Evolutionary conservation across 2,888 invertebrate species (phyloP).

Genomic region (Diabrotica balteata): DNA sequence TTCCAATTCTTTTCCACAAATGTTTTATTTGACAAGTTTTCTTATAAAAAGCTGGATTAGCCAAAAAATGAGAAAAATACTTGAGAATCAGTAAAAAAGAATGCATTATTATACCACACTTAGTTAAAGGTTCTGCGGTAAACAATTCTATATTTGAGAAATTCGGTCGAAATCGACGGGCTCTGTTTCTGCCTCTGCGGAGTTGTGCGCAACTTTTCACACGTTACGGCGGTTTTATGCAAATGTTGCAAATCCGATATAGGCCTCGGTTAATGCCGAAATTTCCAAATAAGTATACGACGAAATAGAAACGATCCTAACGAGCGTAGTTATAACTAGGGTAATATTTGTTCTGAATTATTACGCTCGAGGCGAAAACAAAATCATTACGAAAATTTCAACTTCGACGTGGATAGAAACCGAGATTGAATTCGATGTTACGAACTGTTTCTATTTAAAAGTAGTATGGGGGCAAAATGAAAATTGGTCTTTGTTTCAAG

Average conservation of each 20-base stretch:
- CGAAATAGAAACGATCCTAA: slow-evolving; percentile 28
- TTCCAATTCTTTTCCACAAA: no score
- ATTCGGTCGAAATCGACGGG: not conserved
- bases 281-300: slow-evolving; percentile 25
- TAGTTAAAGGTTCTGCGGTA: not conserved
- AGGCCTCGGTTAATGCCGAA: slow-evolving; percentile 20
- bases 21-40: no score
- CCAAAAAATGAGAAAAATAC: no score
- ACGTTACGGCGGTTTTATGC: slow-evolving; percentile 15
- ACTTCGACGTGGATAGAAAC: slow-evolving; percentile 13
- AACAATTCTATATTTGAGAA: slow-evolving; percentile 3
- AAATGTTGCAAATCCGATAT: slow-evolving; percentile 27
- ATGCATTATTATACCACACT: no score
- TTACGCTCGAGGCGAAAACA: slow-evolving; percentile 20
- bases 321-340: slow-evolving; percentile 29
- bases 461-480: not conserved
- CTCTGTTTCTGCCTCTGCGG: not conserved
- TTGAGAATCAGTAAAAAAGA: no score
- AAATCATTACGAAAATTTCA: slow-evolving; percentile 27
- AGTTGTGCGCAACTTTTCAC: slow-evolving; percentile 16
- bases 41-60: no score
- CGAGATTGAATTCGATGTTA: not conserved
- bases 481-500: not conserved
- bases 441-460: slow-evolving; percentile 3
- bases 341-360: slow-evolving; percentile 28